phyloP scores from a whole-genome alignment of 2,888 invertebrate genomes.

The Bimastos eiseni region DNA sequence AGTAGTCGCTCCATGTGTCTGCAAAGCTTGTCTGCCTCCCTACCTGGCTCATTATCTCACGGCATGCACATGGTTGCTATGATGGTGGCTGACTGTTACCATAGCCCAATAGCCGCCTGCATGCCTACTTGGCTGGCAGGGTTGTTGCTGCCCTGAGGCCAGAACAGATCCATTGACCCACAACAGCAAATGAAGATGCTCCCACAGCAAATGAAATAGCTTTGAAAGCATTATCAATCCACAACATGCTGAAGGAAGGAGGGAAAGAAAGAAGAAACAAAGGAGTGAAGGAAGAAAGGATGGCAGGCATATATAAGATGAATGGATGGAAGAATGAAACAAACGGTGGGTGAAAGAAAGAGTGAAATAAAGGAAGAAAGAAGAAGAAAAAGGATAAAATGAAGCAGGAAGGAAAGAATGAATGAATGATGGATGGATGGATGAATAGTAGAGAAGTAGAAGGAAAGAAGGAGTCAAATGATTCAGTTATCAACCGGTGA shows the following conservation, averaged over 20 bases:
- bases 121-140: not conserved
- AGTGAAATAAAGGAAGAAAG: not conserved
- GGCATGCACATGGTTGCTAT: not conserved
- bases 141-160: not conserved
- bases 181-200: not conserved
- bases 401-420: not conserved
- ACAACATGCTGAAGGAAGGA: not conserved
- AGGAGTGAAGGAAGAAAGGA: not conserved
- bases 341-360: not conserved
- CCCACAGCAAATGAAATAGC: not conserved
- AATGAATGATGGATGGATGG: not conserved
- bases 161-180: not conserved
- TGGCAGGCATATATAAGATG: no score
- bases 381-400: not conserved
- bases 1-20: not conserved
- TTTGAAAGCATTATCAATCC: no score
- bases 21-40: not conserved
- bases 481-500: constrained; percentile 69
- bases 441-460: not conserved
- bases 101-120: not conserved
- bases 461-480: not conserved
- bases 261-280: not conserved
- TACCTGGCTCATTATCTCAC: not conserved
- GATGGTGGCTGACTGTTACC: not conserved
- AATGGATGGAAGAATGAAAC: not conserved